These are phyloP conservation scores for Nephrocerus scutellatus DNA, from an alignment of 2,888 invertebrate species.

Conservation along the genomic window DNA sequence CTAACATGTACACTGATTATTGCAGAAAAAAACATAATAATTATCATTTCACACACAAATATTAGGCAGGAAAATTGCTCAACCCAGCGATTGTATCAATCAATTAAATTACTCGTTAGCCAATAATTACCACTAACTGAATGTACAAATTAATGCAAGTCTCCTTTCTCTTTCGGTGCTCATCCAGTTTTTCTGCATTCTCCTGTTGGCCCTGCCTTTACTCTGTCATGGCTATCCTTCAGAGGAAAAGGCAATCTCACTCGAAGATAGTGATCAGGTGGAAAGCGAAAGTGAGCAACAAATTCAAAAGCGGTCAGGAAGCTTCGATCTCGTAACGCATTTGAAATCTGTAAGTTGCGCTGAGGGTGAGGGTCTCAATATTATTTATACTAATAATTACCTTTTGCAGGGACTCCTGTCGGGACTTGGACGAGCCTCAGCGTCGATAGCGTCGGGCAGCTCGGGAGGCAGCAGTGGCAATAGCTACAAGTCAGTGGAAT, in stretches of 20 bases:
- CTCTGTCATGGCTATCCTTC: slow-evolving; percentile 35
- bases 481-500: slow-evolving; percentile 32
- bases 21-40: no score
- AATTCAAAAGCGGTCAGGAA: slow-evolving; percentile 42
- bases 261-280: slow-evolving; percentile 30
- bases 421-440: slow-evolving; percentile 45
- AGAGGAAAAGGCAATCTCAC: slow-evolving; percentile 30
- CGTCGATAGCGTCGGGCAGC: slow-evolving; percentile 45
- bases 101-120: no score
- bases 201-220: slow-evolving; percentile 32
- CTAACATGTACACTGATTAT: no score
- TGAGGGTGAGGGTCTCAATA: not conserved
- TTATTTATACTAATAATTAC: not conserved
- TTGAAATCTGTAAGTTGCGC: slow-evolving; percentile 32
- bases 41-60: no score
- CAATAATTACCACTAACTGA: no score
- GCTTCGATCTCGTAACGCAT: slow-evolving; percentile 43
- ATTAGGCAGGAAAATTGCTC: no score
- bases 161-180: no score
- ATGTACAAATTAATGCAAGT: no score
- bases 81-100: no score
- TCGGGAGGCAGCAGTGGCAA: slow-evolving; percentile 40
- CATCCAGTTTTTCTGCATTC: slow-evolving; percentile 28
- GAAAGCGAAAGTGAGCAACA: slow-evolving; percentile 37
- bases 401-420: slow-evolving; percentile 35